These are phyloP conservation scores for Drosophila suboccidentalis DNA, from an alignment of 2,888 invertebrate species.

Conservation along the genomic window DNA sequence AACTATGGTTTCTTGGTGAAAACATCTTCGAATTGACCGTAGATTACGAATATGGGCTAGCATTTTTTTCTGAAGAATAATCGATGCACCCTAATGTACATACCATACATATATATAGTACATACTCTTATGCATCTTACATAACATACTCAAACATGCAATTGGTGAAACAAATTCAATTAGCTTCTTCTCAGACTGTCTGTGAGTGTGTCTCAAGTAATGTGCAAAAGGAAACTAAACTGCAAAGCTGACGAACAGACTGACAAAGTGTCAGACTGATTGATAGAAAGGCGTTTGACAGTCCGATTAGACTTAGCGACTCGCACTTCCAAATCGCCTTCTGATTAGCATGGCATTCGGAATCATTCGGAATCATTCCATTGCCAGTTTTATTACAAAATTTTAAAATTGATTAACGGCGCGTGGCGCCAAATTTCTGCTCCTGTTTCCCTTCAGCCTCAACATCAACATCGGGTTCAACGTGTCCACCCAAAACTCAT, in stretches of 20 bases:
- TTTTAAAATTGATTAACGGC: constrained; percentile 56
- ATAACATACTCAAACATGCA: constrained; percentile 42
- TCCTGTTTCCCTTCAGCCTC: constrained; percentile 6
- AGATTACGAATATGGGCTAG: no score
- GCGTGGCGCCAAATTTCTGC: constrained; percentile 56
- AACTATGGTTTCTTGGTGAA: no score
- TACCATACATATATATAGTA: background rate
- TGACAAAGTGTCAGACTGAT: constrained; percentile 10
- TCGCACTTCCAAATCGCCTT: constrained; percentile 10
- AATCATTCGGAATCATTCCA: constrained; percentile 37
- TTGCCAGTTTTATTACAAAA: constrained; percentile 28
- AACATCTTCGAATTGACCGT: no score
- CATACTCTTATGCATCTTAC: constrained; percentile 24
- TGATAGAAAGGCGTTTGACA: constrained; percentile 41
- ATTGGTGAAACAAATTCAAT: constrained; percentile 66
- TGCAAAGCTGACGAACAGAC: constrained; percentile 29
- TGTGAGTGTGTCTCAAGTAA: constrained; percentile 49
- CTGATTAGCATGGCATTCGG: constrained; percentile 32
- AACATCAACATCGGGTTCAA: background rate
- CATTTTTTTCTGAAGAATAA: no score
- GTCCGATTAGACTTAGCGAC: constrained; percentile 42
- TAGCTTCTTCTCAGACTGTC: constrained; percentile 36
- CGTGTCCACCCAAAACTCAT: background rate
- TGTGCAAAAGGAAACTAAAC: constrained; percentile 35
- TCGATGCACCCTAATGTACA: no score